Conservation (phyloP, 2,888 invertebrate genomes). For the Toxonevra muliebris region DNA sequence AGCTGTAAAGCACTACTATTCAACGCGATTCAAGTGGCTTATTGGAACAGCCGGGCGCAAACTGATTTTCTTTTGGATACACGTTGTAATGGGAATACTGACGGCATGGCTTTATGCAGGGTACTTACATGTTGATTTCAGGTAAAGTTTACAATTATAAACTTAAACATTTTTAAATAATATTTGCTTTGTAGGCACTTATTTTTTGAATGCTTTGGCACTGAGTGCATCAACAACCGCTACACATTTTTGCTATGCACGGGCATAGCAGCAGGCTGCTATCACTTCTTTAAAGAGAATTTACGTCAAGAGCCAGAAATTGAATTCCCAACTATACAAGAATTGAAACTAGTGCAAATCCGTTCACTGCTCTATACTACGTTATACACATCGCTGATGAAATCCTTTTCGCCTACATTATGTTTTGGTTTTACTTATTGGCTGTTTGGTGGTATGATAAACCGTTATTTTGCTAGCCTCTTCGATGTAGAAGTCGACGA, state of each 20-base stretch:
- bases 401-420: slow-evolving; percentile 71
- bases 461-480: slow-evolving; percentile 67
- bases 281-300: slow-evolving; percentile 60
- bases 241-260: slow-evolving; percentile 74
- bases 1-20: slow-evolving; percentile 69
- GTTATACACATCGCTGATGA: slow-evolving; percentile 69
- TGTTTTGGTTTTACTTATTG: slow-evolving; percentile 73
- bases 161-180: neutral
- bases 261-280: slow-evolving; percentile 75
- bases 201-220: slow-evolving; percentile 46
- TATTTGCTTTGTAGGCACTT: slow-evolving; percentile 42
- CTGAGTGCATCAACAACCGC: slow-evolving; percentile 73
- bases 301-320: slow-evolving; percentile 62
- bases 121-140: slow-evolving; percentile 71
- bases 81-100: slow-evolving; percentile 73
- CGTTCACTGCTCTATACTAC: slow-evolving; percentile 70
- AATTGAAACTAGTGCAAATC: slow-evolving; percentile 74
- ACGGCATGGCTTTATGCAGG: slow-evolving; percentile 77
- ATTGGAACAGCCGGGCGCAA: slow-evolving; percentile 71
- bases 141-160: slow-evolving; percentile 57
- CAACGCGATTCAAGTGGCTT: slow-evolving; percentile 75
- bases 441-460: slow-evolving; percentile 69
- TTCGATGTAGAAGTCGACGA: slow-evolving; percentile 66
- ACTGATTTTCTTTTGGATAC: slow-evolving; percentile 66
- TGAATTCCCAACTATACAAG: slow-evolving; percentile 76